Evolutionary conservation across 92 coral and sea anemone genomes (phyloP).

Genomic region (Blastomussa wellsi): DNA sequence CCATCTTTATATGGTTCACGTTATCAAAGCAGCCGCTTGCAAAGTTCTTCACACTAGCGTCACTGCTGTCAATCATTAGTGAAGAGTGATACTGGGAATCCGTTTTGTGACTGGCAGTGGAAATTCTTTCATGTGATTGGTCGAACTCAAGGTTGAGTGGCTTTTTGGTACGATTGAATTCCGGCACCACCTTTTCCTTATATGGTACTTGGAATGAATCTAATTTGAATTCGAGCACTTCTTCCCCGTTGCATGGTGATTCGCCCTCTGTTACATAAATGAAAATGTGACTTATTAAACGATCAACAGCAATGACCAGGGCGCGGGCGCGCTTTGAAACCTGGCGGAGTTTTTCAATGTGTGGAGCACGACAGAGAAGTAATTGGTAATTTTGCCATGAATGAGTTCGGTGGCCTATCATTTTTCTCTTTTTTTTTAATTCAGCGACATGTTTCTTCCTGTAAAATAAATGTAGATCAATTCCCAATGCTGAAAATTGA

Average conservation of each 20-base stretch:
- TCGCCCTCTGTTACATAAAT: neutral
- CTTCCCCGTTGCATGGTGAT: neutral
- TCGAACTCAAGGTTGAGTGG: neutral
- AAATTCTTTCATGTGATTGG: conserved; percentile 11
- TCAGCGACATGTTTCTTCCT: no score
- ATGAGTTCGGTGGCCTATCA: no score
- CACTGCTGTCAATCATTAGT: neutral
- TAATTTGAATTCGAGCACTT: neutral
- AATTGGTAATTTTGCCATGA: no score
- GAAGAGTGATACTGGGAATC: neutral
- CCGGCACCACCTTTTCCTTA: neutral
- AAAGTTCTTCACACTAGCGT: neutral
- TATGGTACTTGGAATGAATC: neutral
- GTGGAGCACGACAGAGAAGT: no score
- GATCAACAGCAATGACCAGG: no score
- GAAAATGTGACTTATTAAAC: no score
- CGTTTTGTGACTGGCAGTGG: conserved; percentile 12
- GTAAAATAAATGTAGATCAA: no score
- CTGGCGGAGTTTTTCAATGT: no score
- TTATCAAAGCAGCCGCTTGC: neutral
- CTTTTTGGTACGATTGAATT: neutral
- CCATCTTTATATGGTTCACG: no score
- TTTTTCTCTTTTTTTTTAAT: no score
- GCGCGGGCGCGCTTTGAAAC: no score
- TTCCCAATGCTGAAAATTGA: no score